These are phyloP conservation scores for Xanthostigma xanthostigma DNA, from an alignment of 2,888 invertebrate genomes.

Conservation along the genomic window DNA sequence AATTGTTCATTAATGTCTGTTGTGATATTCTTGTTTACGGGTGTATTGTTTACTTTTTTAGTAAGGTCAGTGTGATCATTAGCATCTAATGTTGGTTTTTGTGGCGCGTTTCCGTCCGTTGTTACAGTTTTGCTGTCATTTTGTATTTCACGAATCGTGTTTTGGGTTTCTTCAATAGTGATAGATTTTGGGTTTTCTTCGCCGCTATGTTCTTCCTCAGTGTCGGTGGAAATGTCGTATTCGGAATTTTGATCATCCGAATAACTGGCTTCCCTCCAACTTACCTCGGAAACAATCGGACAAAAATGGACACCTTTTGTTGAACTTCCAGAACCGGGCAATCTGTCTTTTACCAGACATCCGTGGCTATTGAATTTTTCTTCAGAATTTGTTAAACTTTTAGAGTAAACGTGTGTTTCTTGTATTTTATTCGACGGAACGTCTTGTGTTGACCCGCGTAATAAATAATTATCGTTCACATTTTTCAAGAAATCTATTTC, in stretches of 20 bases:
- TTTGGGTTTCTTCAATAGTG: too few relatives aligned
- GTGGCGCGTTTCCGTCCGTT: too few relatives aligned
- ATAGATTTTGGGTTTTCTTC: too few relatives aligned
- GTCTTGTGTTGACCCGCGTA: slow-evolving; percentile 41
- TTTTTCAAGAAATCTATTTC: slow-evolving; percentile 7
- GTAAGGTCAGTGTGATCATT: too few relatives aligned
- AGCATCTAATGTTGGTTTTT: too few relatives aligned
- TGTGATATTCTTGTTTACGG: too few relatives aligned
- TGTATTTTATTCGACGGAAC: slow-evolving; percentile 37
- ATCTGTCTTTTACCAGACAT: neutral
- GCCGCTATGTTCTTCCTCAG: slow-evolving; percentile 5
- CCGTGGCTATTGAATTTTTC: slow-evolving; percentile 17
- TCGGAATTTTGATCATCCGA: slow-evolving; percentile 21
- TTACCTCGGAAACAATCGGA: slow-evolving; percentile 64
- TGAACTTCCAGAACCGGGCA: slow-evolving; percentile 19
- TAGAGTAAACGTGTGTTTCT: slow-evolving; percentile 25
- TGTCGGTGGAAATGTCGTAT: slow-evolving; percentile 20
- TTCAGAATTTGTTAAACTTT: slow-evolving; percentile 24
- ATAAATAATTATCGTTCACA: slow-evolving; percentile 28
- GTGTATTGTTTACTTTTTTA: too few relatives aligned
- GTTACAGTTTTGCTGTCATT: too few relatives aligned
- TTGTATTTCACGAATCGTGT: too few relatives aligned
- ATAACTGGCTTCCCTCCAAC: slow-evolving; percentile 52
- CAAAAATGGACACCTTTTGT: slow-evolving; percentile 56
- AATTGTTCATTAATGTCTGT: too few relatives aligned